These are phyloP conservation scores for Dendrocincla tyrannina DNA, from an alignment of 2,797 vertebrate species.

Conservation along the genomic window DNA sequence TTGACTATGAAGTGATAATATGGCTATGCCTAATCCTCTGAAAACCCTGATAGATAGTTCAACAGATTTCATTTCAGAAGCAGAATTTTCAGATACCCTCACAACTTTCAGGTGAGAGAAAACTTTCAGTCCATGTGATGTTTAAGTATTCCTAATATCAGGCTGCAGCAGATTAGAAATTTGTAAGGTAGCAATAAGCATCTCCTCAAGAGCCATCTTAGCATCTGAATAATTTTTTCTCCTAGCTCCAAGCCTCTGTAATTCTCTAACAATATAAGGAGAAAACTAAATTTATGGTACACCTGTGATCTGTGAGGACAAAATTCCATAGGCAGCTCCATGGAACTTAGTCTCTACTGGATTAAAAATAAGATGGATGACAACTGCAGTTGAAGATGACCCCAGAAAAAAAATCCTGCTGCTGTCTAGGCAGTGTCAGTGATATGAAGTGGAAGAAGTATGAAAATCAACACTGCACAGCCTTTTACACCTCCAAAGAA, in stretches of 20 bases:
- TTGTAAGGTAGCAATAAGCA: neutral
- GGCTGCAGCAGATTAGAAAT: neutral
- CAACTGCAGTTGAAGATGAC: neutral
- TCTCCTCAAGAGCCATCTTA: neutral
- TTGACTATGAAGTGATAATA: neutral
- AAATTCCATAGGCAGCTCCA: neutral
- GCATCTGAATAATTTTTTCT: neutral
- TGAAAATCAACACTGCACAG: neutral
- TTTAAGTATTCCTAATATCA: neutral
- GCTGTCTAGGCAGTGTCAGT: neutral
- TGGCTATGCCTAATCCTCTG: neutral
- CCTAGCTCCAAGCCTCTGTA: neutral
- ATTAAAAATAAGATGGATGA: neutral
- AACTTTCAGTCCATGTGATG: neutral
- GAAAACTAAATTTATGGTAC: neutral
- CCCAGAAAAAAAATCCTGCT: neutral
- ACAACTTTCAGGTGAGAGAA: neutral
- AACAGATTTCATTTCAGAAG: neutral
- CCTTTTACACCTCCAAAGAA: neutral
- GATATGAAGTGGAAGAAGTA: neutral
- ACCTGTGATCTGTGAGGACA: neutral
- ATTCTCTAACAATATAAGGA: neutral
- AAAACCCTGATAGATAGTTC: neutral
- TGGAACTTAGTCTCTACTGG: neutral
- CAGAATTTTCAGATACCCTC: neutral